Conservation (phyloP, 2,797 vertebrate genomes). For the Anguilla pacifica region DNA sequence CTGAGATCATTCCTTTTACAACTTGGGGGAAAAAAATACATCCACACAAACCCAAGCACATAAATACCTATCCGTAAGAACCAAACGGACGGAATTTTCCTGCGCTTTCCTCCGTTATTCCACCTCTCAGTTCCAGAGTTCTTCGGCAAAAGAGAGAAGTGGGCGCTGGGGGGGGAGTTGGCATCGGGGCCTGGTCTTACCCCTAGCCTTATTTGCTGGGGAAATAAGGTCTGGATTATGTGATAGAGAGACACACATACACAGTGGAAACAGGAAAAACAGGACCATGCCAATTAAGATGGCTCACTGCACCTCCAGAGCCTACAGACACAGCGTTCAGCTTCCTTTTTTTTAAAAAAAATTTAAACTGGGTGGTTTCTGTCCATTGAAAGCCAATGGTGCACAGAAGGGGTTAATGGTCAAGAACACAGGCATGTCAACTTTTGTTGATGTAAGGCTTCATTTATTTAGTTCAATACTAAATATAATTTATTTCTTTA, state of each 20-base stretch:
- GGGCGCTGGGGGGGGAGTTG: constrained; percentile 88
- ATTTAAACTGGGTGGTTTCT: not conserved
- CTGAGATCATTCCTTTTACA: constrained; percentile 71
- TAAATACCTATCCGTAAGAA: constrained; percentile 99
- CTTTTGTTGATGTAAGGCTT: not conserved
- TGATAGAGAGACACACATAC: constrained; percentile 99
- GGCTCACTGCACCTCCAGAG: constrained; percentile 67
- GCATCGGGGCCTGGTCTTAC: constrained; percentile 93
- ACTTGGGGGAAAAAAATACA: constrained; percentile 82
- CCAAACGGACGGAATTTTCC: constrained; percentile 98
- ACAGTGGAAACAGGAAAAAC: constrained; percentile 86
- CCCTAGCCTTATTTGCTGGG: constrained; percentile 98
- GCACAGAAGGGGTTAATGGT: not conserved
- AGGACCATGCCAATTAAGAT: constrained; percentile 85
- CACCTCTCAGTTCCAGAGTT: constrained; percentile 93
- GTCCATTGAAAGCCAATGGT: not conserved
- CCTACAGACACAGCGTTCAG: not conserved
- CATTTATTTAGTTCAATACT: constrained; percentile 7
- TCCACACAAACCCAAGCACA: constrained; percentile 99
- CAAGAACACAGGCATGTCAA: constrained; percentile 6
- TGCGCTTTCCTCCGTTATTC: constrained; percentile 96
- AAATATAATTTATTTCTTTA: not conserved
- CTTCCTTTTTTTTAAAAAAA: not conserved
- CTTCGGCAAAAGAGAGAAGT: constrained; percentile 95
- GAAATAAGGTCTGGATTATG: constrained; percentile 96